phyloP scores from a whole-genome alignment of 2,888 invertebrate genomes.

The Drosophila buzzatii region DNA sequence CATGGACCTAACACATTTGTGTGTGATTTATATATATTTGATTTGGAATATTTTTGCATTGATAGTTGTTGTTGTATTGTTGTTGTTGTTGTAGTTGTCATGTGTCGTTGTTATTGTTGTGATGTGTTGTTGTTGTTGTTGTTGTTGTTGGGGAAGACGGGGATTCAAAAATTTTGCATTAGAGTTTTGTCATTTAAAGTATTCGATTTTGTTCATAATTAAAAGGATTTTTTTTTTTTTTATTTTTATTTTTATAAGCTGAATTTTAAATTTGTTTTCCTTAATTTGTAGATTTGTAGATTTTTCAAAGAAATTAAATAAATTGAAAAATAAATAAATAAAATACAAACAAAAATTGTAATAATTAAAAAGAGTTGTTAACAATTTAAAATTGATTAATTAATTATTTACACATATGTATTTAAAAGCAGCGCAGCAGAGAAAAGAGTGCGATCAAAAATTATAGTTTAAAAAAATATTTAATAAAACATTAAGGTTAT shows the following conservation, averaged over 20 bases:
- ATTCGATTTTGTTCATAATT: slow-evolving; percentile 31
- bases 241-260: slow-evolving; percentile 8
- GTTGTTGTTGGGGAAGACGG: slow-evolving; percentile 57
- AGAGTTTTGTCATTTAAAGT: slow-evolving; percentile 61
- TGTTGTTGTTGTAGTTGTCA: slow-evolving; percentile 48
- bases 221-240: slow-evolving; percentile 11
- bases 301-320: slow-evolving; percentile 22
- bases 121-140: slow-evolving; percentile 22
- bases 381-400: slow-evolving; percentile 18
- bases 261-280: slow-evolving; percentile 32
- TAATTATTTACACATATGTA: slow-evolving; percentile 40
- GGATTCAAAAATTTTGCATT: slow-evolving; percentile 78
- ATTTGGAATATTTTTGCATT: slow-evolving; percentile 30
- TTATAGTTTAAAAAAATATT: background rate
- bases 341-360: slow-evolving; percentile 17
- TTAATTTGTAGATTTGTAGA: slow-evolving; percentile 26
- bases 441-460: slow-evolving; percentile 33
- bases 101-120: slow-evolving; percentile 37
- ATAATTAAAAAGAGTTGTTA: slow-evolving; percentile 15
- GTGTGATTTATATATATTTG: slow-evolving; percentile 32
- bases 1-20: slow-evolving; percentile 90
- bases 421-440: slow-evolving; percentile 24
- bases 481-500: slow-evolving; percentile 17
- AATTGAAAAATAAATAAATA: slow-evolving; percentile 16
- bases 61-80: slow-evolving; percentile 29